Percentiles rank a stretch among this genome's conserved stretches.
phyloP scores from a whole-genome alignment of 2,113 vertebrate species.

The Cephalopholis sonnerati region DNA sequence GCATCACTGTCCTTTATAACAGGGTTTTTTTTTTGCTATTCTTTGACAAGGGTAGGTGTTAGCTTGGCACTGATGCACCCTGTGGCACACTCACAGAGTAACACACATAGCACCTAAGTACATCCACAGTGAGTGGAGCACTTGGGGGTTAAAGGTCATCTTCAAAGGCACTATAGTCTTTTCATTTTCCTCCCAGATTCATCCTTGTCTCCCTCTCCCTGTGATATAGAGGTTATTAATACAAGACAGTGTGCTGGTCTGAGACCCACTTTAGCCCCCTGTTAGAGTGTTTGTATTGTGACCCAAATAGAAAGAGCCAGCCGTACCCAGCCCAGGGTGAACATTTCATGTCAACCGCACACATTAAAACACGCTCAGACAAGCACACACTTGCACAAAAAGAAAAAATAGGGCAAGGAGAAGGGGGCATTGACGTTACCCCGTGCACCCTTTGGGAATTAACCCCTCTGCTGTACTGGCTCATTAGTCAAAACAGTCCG shows the following conservation, averaged over 20 bases:
- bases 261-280: slow-evolving; percentile 40
- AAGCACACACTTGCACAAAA: slow-evolving; percentile 37
- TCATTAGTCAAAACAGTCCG: slow-evolving; percentile 80
- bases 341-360: slow-evolving; percentile 40
- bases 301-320: slow-evolving; percentile 47
- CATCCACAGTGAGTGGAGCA: background rate
- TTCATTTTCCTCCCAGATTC: background rate
- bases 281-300: slow-evolving; percentile 37
- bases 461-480: slow-evolving; percentile 58
- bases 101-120: slow-evolving; percentile 3
- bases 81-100: background rate
- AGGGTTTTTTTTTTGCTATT: background rate
- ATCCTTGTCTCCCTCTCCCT: slow-evolving; percentile 10
- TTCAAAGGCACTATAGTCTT: background rate
- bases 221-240: slow-evolving; percentile 23
- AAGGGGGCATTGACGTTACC: slow-evolving; percentile 55
- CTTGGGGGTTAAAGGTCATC: background rate
- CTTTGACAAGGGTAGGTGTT: background rate
- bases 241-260: slow-evolving; percentile 17
- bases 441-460: slow-evolving; percentile 57
- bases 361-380: slow-evolving; percentile 26
- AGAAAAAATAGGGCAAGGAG: slow-evolving; percentile 76
- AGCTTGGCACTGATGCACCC: background rate
- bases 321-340: slow-evolving; percentile 15
- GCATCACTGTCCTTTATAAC: background rate